Base-by-base conservation (phyloP, 2,888 invertebrate genomes). In the Omphaloscelis lunosa region DNA sequence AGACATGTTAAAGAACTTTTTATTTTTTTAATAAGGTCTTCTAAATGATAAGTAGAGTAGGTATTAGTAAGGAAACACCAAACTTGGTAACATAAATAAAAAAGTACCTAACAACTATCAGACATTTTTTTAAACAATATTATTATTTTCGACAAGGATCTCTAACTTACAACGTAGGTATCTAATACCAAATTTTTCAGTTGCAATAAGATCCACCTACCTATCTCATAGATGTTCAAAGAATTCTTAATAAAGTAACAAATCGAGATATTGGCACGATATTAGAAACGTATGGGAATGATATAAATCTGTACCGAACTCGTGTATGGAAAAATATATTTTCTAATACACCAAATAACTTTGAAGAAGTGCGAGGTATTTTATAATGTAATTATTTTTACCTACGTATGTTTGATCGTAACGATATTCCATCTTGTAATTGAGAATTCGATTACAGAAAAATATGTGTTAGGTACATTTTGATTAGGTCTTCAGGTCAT, bases 241-340 rank as follows among this genome's bases (percentile, higher is more conserved):
- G 85, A 85, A 85, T 85, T 85, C 78, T 75, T 80, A 81, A 81
- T 85, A 86, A 73, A 71, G 86, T 79, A 29, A 66, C 75, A 62
- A 59, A 70, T 80, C 61, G 59, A 59, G 20, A 75, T 74, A 79
- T 71, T 53, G 69, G 23, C 29, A n/a, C n/a, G 62, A 61, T 84
- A 85, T 85, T 69, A 39, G 62, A 71, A 45, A 20, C 65, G 69
- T 66, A 72, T 51, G 23, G 20, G 48, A 27, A 34, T 73, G n/a
- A 59, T 53, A 73, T 51, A 34, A 65, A 69, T 75, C 11, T 67
- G 53, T 59, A 51, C 20, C 67, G 12, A 23, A 9, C 9, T 51
- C 34, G n/a, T 51, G 34, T 72, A 34, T 17, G 48, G 66, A 58
- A 73, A 72, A 51, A 51, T 56, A 48, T 68, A 78, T 81, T 84